Evolutionary conservation across 2,888 invertebrate genomes (phyloP).

Genomic region (Drosophila fulvimacula): DNA sequence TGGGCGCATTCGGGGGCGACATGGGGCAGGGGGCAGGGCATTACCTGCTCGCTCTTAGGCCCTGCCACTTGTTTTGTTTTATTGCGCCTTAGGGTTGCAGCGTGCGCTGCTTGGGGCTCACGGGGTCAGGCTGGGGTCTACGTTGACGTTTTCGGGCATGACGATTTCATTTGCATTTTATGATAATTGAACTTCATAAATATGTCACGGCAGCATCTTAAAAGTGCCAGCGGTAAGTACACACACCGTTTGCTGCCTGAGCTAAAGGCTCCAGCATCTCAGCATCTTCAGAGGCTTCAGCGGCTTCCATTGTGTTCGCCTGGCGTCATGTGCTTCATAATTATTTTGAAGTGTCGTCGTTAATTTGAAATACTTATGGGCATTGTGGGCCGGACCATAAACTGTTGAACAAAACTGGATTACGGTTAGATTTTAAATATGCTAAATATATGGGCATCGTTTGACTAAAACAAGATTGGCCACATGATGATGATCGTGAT

Average conservation of each 20-base stretch:
- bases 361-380: constrained; percentile 80
- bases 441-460: constrained; percentile 57
- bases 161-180: constrained; percentile 82
- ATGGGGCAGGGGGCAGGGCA: constrained; percentile 7
- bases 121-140: constrained; percentile 23
- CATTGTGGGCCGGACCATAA: constrained; percentile 60
- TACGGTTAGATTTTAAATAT: constrained; percentile 72
- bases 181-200: constrained; percentile 82
- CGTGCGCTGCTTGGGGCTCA: constrained; percentile 1
- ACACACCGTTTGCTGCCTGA: constrained; percentile 65
- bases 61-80: constrained; percentile 70
- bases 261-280: constrained; percentile 49
- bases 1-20: background rate
- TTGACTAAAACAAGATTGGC: constrained; percentile 24
- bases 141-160: constrained; percentile 79
- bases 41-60: constrained; percentile 39
- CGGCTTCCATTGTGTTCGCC: background rate
- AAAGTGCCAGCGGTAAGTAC: constrained; percentile 78
- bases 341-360: constrained; percentile 79
- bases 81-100: constrained; percentile 60
- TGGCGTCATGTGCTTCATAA: constrained; percentile 74
- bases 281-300: background rate
- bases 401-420: constrained; percentile 67
- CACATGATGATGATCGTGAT: background rate
- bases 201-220: constrained; percentile 79